phyloP scores from a whole-genome alignment of 2,888 invertebrate genomes.

The Blera fallax region DNA sequence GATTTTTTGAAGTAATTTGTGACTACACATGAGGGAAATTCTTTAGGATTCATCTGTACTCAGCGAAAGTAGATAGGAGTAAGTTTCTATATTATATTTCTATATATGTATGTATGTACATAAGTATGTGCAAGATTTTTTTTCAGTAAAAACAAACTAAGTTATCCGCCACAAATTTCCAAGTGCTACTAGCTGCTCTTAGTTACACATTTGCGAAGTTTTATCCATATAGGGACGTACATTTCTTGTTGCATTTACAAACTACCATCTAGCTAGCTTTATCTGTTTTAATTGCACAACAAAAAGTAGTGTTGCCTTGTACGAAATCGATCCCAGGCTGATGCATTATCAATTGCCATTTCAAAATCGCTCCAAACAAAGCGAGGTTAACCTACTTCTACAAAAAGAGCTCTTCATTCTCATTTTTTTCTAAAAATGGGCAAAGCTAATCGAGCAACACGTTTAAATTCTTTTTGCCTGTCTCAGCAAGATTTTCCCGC shows the following conservation, averaged over 20 bases:
- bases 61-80: too few relatives aligned
- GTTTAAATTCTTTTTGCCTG: not conserved
- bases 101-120: too few relatives aligned
- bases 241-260: not conserved
- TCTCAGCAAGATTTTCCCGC: not conserved
- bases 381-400: slow-evolving; percentile 43
- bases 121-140: too few relatives aligned
- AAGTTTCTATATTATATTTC: too few relatives aligned
- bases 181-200: too few relatives aligned
- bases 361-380: slow-evolving; percentile 17
- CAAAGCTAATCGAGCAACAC: not conserved
- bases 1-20: too few relatives aligned
- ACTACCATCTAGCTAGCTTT: not conserved
- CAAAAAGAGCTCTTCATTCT: not conserved
- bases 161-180: too few relatives aligned
- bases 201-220: not conserved
- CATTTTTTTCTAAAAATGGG: slow-evolving; percentile 24
- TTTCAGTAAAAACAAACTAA: too few relatives aligned
- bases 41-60: too few relatives aligned
- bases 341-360: not conserved
- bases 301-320: slow-evolving; percentile 3
- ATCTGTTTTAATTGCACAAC: slow-evolving; percentile 15
- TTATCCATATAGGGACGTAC: not conserved
- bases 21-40: too few relatives aligned
- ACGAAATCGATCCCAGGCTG: not conserved